Evolutionary conservation across 2,797 vertebrate species (phyloP).

Genomic region (Parambassis ranga): DNA sequence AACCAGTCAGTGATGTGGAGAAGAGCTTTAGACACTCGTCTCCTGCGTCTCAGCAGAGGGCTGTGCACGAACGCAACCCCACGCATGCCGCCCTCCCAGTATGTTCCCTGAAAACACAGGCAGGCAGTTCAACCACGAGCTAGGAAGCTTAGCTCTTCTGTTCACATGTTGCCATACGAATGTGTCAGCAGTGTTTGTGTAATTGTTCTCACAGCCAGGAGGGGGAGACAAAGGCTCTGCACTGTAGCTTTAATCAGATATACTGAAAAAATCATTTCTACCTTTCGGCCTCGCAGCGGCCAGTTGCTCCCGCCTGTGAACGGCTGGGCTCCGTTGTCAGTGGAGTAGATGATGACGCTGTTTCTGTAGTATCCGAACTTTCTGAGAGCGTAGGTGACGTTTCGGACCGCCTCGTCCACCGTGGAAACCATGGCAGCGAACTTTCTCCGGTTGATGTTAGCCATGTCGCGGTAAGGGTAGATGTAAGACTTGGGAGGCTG

Average conservation of each 20-base stretch:
- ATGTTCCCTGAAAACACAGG: conserved; percentile 82
- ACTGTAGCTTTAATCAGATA: too few species aligned
- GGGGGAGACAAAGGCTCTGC: too few species aligned
- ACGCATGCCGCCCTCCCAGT: conserved; percentile 95
- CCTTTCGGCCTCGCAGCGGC: conserved; percentile 92
- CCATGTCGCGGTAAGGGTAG: conserved; percentile 90
- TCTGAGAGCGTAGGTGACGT: conserved; percentile 92
- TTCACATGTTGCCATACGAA: too few species aligned
- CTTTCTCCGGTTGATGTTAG: conserved; percentile 88
- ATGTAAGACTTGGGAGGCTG: conserved; percentile 93
- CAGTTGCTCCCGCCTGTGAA: conserved; percentile 97
- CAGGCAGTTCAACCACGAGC: neutral
- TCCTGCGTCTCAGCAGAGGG: conserved; percentile 86
- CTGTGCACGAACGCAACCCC: conserved; percentile 96
- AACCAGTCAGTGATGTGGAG: conserved; percentile 98
- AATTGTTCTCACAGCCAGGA: too few species aligned
- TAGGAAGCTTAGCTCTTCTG: too few species aligned
- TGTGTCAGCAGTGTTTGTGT: too few species aligned
- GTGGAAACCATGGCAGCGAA: conserved; percentile 95
- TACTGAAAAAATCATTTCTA: neutral
- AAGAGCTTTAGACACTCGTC: conserved; percentile 85
- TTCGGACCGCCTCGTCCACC: conserved; percentile 94
- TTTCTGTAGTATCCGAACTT: conserved; percentile 93
- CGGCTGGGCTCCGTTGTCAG: conserved; percentile 94
- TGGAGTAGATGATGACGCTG: conserved; percentile 92